These are phyloP conservation scores for Sinocyclocheilus rhinocerous DNA, from an alignment of 2,113 vertebrate species.

Conservation along the genomic window DNA sequence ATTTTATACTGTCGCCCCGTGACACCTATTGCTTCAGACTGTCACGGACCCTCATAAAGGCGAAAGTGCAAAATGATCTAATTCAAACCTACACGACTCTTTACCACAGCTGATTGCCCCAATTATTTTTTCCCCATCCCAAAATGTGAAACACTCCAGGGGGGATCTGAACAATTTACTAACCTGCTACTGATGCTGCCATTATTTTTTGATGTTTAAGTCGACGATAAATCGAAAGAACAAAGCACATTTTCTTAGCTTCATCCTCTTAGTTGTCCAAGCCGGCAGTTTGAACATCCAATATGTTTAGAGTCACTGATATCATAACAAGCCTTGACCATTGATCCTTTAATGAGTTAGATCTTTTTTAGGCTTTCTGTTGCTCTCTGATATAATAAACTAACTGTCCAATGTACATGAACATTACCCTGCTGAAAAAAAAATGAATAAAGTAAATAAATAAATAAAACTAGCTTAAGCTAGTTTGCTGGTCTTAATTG, in stretches of 20 bases:
- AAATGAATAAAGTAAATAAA: background rate
- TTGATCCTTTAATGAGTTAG: background rate
- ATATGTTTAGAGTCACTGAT: background rate
- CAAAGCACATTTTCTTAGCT: background rate
- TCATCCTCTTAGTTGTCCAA: background rate
- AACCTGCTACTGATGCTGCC: background rate
- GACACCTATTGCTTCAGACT: conserved; percentile 41
- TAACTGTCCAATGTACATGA: background rate
- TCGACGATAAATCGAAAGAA: background rate
- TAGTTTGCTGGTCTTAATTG: no score
- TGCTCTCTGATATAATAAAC: background rate
- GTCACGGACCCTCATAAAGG: conserved; percentile 50
- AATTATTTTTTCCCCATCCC: conserved; percentile 45
- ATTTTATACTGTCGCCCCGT: conserved; percentile 45
- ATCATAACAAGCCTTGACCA: background rate
- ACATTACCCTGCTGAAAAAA: background rate
- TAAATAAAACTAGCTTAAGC: background rate
- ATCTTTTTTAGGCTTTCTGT: background rate
- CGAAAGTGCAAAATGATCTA: conserved; percentile 44
- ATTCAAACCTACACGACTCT: conserved; percentile 44
- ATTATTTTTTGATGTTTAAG: background rate
- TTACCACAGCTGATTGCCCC: conserved; percentile 39
- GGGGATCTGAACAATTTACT: conserved; percentile 16
- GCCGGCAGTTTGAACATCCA: background rate
- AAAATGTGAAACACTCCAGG: conserved; percentile 53